Base-by-base conservation (phyloP, 2,888 invertebrate species). In the Ethmia dodecea region DNA sequence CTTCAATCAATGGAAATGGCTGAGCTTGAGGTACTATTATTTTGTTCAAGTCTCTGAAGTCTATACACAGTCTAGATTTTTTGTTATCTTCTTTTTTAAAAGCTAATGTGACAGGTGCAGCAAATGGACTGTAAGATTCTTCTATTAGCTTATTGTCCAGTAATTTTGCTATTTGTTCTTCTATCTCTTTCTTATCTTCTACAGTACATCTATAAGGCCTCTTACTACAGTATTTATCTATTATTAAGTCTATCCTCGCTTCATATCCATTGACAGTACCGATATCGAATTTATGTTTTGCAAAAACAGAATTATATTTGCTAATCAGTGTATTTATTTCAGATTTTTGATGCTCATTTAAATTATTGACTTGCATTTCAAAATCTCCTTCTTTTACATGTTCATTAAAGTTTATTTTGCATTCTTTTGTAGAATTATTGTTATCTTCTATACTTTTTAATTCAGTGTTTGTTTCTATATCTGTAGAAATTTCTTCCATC, bases 1-100 rank as follows among this genome's bases (percentile, higher is more conserved):
- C 58, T 13, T 56, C 55, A 13, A 58, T 54, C 4, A 51, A 15
- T 29, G 57, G 57, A 31, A 56, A 55, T 8, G 55, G 51, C 35
- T 54, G 54, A 14, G 55, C 13, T 40, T 57, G 54, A 5, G 49
- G 53, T 6, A 48, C 35, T 5, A 55, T 43, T 13, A 56, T 47
- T 38, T 55, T 56, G 28, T 55, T 54, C 32, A 49, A 37, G 2
- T 58, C 57, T 35, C 48, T 30, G 26, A 52, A 63, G 35, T 60
- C 59, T 14, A 61, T 50, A 33, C 60, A 62, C 5, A 62, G 31
- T 31, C 60, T 49, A 4, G 55, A 43, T 45, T 50, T 50, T 47
- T 43, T 47, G 1, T 18, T 14, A n/a, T 51, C 47, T 18, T 51
- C 48, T 34, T 31, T 48, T 41, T 48, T 48, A 35, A 26, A 51